Conservation (phyloP, 2,888 invertebrate species). For the Drosophila colorata region DNA sequence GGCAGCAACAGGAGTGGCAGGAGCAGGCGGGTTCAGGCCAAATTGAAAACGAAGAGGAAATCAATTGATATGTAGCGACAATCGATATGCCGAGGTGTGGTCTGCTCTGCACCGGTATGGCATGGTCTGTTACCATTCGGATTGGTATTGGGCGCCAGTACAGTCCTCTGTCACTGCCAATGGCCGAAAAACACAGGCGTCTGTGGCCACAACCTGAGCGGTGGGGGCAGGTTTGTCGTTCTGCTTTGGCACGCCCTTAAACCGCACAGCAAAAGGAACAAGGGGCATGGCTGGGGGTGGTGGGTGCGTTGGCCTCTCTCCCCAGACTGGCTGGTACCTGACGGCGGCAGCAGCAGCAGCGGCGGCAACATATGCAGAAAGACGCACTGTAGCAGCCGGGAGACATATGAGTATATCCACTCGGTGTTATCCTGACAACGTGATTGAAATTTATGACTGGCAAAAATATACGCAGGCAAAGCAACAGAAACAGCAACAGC, state of each 20-base stretch:
- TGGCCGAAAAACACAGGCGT: slow-evolving; percentile 56
- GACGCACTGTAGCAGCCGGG: slow-evolving; percentile 27
- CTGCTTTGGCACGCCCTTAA: slow-evolving; percentile 67
- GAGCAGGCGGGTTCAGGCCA: slow-evolving; percentile 35
- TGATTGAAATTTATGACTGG: slow-evolving; percentile 81
- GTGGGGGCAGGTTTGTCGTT: slow-evolving; percentile 35
- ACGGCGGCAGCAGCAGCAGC: slow-evolving; percentile 34
- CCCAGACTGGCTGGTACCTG: slow-evolving; percentile 45
- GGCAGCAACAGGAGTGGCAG: neutral
- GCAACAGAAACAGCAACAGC: slow-evolving; percentile 35
- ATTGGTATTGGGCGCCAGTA: slow-evolving; percentile 26
- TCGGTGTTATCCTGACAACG: slow-evolving; percentile 80
- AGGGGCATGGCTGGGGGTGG: slow-evolving; percentile 12
- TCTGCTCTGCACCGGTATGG: slow-evolving; percentile 28
- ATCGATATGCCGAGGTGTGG: slow-evolving; percentile 70
- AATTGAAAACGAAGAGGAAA: slow-evolving; percentile 81
- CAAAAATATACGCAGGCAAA: slow-evolving; percentile 64
- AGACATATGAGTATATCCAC: slow-evolving; percentile 78
- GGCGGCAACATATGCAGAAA: slow-evolving; percentile 63
- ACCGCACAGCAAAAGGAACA: slow-evolving; percentile 42
- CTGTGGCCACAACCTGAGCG: slow-evolving; percentile 35
- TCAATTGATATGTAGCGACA: slow-evolving; percentile 79
- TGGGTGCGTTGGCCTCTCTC: slow-evolving; percentile 6
- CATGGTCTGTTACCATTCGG: slow-evolving; percentile 17
- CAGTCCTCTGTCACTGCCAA: slow-evolving; percentile 19